A percentile compares a stretch with the other conserved stretches of the same genome.
These are phyloP conservation scores for Abrostola tripartita DNA, from an alignment of 2,888 invertebrate species.

Conservation along the genomic window DNA sequence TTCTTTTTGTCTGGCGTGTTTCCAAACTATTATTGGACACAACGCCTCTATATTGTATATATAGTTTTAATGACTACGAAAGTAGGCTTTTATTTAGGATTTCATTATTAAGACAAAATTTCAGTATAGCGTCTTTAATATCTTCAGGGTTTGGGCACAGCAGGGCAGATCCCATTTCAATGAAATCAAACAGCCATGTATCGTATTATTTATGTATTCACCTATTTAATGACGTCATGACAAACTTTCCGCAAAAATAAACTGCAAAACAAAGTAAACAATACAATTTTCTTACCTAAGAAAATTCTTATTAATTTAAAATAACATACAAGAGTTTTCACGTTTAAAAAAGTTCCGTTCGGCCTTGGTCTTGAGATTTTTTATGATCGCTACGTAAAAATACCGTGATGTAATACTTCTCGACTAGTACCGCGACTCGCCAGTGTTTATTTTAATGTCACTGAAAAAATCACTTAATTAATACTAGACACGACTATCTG, in stretches of 20 bases:
- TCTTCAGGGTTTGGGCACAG: not conserved
- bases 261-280: not conserved
- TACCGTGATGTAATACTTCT: slow-evolving; percentile 42
- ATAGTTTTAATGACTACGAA: slow-evolving; percentile 10
- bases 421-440: slow-evolving; percentile 16
- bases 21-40: slow-evolving; percentile 29
- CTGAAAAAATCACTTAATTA: slow-evolving; percentile 26
- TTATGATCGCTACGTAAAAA: slow-evolving; percentile 26
- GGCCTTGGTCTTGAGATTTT: slow-evolving; percentile 44
- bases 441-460: slow-evolving; percentile 28
- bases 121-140: not conserved
- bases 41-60: slow-evolving; percentile 24
- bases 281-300: not conserved
- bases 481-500: slow-evolving; percentile 29
- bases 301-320: slow-evolving; percentile 12
- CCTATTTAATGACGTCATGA: not conserved
- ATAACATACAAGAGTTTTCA: slow-evolving; percentile 16
- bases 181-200: slow-evolving; percentile 1
- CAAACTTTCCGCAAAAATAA: not conserved
- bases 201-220: not conserved
- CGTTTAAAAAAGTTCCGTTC: slow-evolving; percentile 37
- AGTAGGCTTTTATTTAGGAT: slow-evolving; percentile 1
- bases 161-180: not conserved
- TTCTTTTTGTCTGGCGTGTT: slow-evolving; percentile 31
- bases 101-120: not conserved